These are phyloP conservation scores for Ceryle rudis DNA, from an alignment of 2,797 vertebrate species.

Conservation along the genomic window DNA sequence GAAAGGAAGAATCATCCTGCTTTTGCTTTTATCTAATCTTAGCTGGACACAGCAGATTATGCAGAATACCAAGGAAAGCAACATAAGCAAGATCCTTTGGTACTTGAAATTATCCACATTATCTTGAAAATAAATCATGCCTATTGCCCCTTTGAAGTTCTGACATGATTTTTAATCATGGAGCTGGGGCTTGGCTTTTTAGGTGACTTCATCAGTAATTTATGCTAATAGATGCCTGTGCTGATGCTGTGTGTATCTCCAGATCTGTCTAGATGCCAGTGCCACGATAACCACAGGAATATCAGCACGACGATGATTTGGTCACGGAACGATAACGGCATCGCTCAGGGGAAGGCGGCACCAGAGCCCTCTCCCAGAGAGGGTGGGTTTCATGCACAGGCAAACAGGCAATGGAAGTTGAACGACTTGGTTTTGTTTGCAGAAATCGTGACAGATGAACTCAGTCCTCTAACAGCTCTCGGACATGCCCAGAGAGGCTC, in stretches of 20 bases:
- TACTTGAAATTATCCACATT: conserved; percentile 41
- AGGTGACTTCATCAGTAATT: conserved; percentile 38
- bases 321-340: neutral
- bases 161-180: neutral
- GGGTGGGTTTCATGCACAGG: neutral
- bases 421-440: neutral
- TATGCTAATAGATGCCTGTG: conserved; percentile 17
- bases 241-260: neutral
- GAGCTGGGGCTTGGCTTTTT: neutral
- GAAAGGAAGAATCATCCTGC: neutral
- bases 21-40: conserved; percentile 44
- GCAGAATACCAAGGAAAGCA: conserved; percentile 33
- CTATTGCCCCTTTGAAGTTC: conserved; percentile 62
- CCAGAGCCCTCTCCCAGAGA: neutral
- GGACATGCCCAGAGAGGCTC: neutral
- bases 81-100: conserved; percentile 38
- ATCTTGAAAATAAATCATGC: conserved; percentile 46
- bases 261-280: neutral
- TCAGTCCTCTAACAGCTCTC: neutral
- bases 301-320: neutral
- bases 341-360: too few relatives aligned
- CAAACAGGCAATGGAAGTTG: neutral
- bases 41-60: conserved; percentile 57
- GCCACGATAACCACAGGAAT: neutral
- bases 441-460: too few relatives aligned